Evolutionary conservation across 1,140 invertebrate species (phyloP).

Genomic region (Achatina immaculata): DNA sequence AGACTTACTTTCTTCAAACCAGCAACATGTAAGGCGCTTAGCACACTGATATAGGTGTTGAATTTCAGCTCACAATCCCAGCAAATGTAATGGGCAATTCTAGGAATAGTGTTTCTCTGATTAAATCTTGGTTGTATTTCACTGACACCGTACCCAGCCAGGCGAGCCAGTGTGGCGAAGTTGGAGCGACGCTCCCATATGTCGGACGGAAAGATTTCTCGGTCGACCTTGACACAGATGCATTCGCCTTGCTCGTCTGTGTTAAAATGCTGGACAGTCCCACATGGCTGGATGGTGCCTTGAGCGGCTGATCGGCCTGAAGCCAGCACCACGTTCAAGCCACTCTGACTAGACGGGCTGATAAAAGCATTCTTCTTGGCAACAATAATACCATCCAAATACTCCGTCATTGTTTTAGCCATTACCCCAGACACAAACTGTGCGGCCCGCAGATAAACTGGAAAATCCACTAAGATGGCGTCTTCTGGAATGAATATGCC

Average conservation of each 20-base stretch:
- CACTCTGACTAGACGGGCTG: constrained; percentile 40
- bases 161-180: constrained; percentile 39
- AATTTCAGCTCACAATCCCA: constrained; percentile 46
- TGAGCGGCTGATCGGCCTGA: constrained; percentile 36
- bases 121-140: constrained; percentile 22
- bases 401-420: constrained; percentile 35
- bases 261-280: constrained; percentile 37
- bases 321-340: constrained; percentile 42
- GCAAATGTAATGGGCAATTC: constrained; percentile 49
- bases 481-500: constrained; percentile 50
- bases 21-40: constrained; percentile 46
- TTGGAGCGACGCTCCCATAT: constrained; percentile 41
- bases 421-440: constrained; percentile 45
- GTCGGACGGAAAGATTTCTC: constrained; percentile 40
- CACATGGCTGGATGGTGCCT: constrained; percentile 45
- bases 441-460: constrained; percentile 43
- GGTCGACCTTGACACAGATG: constrained; percentile 37
- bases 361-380: constrained; percentile 45
- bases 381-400: constrained; percentile 46
- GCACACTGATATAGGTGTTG: constrained; percentile 42
- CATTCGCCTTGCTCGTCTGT: constrained; percentile 42
- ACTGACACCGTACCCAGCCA: constrained; percentile 41
- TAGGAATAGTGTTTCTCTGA: constrained; percentile 38
- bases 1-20: constrained; percentile 44
- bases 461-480: constrained; percentile 49